Conservation (phyloP, 2,888 invertebrate species). For the Rhagonycha fulva region DNA sequence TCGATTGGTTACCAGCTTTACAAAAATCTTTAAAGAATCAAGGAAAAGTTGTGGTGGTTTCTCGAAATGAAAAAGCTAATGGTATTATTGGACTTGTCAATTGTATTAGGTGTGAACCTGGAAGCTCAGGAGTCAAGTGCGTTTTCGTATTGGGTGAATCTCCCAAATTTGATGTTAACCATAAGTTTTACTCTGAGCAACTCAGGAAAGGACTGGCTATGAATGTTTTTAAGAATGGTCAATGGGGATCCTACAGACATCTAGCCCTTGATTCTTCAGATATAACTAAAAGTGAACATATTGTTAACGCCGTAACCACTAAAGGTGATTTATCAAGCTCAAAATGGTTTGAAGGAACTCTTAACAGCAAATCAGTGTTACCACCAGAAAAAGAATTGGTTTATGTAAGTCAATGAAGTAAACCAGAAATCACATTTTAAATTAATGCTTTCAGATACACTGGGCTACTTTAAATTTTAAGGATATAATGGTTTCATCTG, state of each 20-base stretch:
- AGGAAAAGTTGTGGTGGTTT: not conserved
- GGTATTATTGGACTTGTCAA: conserved; percentile 78
- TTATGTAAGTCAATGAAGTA: conserved; percentile 28
- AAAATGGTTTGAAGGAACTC: conserved; percentile 75
- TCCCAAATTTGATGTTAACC: conserved; percentile 65
- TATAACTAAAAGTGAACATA: conserved; percentile 59
- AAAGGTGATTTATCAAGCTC: conserved; percentile 84
- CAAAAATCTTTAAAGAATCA: not conserved
- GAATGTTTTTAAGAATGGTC: conserved; percentile 70
- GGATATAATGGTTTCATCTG: conserved; percentile 92
- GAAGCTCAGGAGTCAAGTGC: conserved; percentile 58
- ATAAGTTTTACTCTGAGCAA: conserved; percentile 68
- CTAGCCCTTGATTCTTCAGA: conserved; percentile 4
- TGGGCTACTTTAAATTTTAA: conserved; percentile 91
- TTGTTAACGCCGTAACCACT: conserved; percentile 67
- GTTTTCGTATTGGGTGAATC: conserved; percentile 64
- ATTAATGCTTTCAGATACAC: conserved; percentile 62
- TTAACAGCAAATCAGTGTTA: not conserved
- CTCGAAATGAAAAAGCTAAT: not conserved
- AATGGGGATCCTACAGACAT: conserved; percentile 54
- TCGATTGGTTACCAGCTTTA: not conserved
- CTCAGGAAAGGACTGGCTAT: conserved; percentile 73
- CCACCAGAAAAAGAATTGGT: not conserved
- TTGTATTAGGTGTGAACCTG: conserved; percentile 74
- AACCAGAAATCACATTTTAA: conserved; percentile 41